Percentiles rank a stretch among this genome's conserved stretches.
phyloP scores from a whole-genome alignment of 2,797 vertebrate genomes.

The Propithecus deckenii region DNA sequence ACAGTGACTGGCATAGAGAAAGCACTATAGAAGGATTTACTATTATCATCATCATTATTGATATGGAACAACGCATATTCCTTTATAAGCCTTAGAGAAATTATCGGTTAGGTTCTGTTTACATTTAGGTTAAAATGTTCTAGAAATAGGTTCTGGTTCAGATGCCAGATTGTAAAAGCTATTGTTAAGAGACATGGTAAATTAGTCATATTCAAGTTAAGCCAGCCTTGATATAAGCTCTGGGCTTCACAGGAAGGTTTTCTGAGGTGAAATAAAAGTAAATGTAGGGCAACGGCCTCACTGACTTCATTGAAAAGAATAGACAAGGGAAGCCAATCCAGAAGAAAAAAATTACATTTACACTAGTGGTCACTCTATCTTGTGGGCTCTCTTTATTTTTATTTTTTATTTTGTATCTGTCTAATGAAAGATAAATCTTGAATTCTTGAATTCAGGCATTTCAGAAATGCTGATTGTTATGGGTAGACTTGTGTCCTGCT shows the following conservation, averaged over 20 bases:
- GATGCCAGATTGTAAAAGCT: conserved; percentile 20
- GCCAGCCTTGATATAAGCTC: background rate
- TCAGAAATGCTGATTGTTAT: background rate
- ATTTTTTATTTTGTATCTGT: background rate
- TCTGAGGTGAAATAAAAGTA: background rate
- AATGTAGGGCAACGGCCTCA: background rate
- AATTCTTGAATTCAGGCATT: background rate
- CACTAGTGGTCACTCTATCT: background rate
- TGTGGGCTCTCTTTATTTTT: background rate
- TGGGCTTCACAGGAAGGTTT: background rate
- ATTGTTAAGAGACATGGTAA: background rate
- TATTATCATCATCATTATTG: background rate
- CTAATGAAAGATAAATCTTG: background rate
- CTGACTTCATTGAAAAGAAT: background rate
- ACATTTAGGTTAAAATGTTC: background rate
- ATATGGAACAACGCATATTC: background rate
- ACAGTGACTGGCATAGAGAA: background rate
- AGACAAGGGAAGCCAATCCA: background rate
- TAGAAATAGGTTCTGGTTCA: background rate
- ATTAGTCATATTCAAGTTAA: conserved; percentile 13
- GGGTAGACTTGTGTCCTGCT: background rate
- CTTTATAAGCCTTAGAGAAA: background rate
- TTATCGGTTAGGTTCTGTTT: background rate
- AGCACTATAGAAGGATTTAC: background rate
- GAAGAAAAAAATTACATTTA: background rate